A percentile compares a stretch with the other conserved stretches of the same genome.
Evolutionary conservation across 2,888 invertebrate species (phyloP).

Genomic region (Cryptus viduatorius): DNA sequence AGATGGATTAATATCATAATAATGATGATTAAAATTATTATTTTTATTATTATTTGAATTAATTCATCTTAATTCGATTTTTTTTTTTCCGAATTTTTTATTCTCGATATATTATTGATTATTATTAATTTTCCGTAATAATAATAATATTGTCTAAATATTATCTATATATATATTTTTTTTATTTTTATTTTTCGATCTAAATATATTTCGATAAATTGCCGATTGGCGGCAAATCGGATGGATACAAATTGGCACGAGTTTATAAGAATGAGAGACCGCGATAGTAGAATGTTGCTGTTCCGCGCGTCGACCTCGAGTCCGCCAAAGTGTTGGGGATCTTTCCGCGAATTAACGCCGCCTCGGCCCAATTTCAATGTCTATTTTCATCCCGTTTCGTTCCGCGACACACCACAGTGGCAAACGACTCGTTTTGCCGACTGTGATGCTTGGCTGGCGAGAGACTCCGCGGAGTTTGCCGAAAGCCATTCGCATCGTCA

Average conservation of each 20-base stretch:
- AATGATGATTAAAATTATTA: too few relatives aligned
- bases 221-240: neutral
- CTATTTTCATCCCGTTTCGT: slow-evolving; percentile 70
- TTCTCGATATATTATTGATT: too few relatives aligned
- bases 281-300: slow-evolving; percentile 19
- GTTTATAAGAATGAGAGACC: slow-evolving; percentile 24
- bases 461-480: neutral
- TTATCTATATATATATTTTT: too few relatives aligned
- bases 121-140: too few relatives aligned
- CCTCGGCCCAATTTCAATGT: slow-evolving; percentile 70
- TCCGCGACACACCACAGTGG: slow-evolving; percentile 46
- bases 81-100: too few relatives aligned
- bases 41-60: too few relatives aligned
- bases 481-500: slow-evolving; percentile 9
- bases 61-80: too few relatives aligned
- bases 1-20: too few relatives aligned
- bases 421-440: slow-evolving; percentile 2
- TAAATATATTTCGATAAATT: slow-evolving; percentile 43
- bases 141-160: too few relatives aligned
- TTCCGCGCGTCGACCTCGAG: slow-evolving; percentile 68
- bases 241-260: slow-evolving; percentile 56
- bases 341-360: slow-evolving; percentile 70
- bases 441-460: neutral
- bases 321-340: slow-evolving; percentile 64
- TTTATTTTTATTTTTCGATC: too few relatives aligned